Base-by-base conservation (phyloP, 2,113 vertebrate species). In the Lamprotornis superbus region DNA sequence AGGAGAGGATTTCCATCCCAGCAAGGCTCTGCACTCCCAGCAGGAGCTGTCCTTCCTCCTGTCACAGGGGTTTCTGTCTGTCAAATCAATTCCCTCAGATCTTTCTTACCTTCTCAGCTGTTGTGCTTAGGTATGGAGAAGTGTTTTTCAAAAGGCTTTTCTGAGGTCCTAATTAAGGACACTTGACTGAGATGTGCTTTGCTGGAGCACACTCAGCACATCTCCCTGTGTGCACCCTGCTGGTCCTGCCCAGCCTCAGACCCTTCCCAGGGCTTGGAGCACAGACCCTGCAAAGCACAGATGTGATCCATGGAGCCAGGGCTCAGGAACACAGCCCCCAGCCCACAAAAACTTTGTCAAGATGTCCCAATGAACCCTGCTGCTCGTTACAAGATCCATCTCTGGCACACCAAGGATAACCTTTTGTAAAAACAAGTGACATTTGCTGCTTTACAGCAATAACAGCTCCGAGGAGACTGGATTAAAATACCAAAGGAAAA, bases 401-500 rank as follows among this genome's bases (percentile, higher is more conserved):
- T 76, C 70, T 31, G 84, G 71, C 5, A 7, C 87, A 60, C 28
- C n/a, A 37, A 27, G 42, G 65, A 59, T 31, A 81, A 47, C 13
- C 25, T 69, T 65, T 74, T 30, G 30, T 0, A 3, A 80, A 92
- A 90, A 76, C 53, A 91, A 90, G 50, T 10, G n/a, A 53, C n/a
- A 79, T 83, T 80, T 71, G 57, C 31, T 88, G 64, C 71, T 88
- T 69, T n/a, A 57, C 20, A n/a, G 67, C 57, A 95, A 88, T 57
- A 80, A 85, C 91, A 93, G 55, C 79, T 79, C 78, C 4, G 39
- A 61, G 50, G 63, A 85, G 50, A 68, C 16, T 2, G 70, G 74
- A 85, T 79, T 94, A 93, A 92, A 96, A 93, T 42, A 83, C 75
- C 70, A 83, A 74, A 73, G 67, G 23, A 79, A 85, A 90, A 83